Base-by-base conservation (phyloP, 2,888 invertebrate species). In the Diplazon laetatorius region DNA sequence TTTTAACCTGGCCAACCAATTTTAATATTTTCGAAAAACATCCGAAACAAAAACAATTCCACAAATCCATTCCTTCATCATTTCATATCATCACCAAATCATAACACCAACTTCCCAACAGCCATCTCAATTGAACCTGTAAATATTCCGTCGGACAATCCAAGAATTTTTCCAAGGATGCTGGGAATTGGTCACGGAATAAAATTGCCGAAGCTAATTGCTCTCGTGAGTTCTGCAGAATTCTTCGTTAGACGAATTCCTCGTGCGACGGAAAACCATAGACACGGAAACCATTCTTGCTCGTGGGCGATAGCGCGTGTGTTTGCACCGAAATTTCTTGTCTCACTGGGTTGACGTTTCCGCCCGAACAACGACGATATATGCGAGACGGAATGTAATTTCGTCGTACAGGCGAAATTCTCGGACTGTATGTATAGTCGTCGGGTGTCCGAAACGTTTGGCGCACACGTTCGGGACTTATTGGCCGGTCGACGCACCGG, bases 301-400 rank as follows among this genome's bases (percentile, higher is more conserved):
- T n/a, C n/a, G n/a, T n/a, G n/a, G n/a, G n/a, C n/a, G n/a, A n/a
- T n/a, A n/a, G n/a, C n/a, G n/a, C n/a, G n/a, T n/a, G n/a, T n/a
- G n/a, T n/a, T n/a, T n/a, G n/a, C n/a, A n/a, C n/a, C 5, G 37
- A 18, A 52, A 18, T 1, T 30, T 42, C 50, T 8, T 35, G 20
- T 35, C 18, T n/a, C 14, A 8, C 39, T 12, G 20, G 77, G 77
- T 65, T 75, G 76, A 80, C 69, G 80, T 80, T 82, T 83, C 68
- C 82, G 81, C 39, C 48, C 44, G 50, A 65, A 85, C 82, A 84
- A 66, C 79, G 83, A 81, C 82, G 84, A 85, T 85, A 66, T 74
- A 84, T 82, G 84, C 80, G 82, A 52, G 62, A 50, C 52, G 90
- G 90, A 90, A 90, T 90, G 89, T 89, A 90, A 90, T 90, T 90